Evolutionary conservation across 2,113 vertebrate species (phyloP), one percentile per base, ranked within the genome.

Genomic region (Ictalurus punctatus): DNA sequence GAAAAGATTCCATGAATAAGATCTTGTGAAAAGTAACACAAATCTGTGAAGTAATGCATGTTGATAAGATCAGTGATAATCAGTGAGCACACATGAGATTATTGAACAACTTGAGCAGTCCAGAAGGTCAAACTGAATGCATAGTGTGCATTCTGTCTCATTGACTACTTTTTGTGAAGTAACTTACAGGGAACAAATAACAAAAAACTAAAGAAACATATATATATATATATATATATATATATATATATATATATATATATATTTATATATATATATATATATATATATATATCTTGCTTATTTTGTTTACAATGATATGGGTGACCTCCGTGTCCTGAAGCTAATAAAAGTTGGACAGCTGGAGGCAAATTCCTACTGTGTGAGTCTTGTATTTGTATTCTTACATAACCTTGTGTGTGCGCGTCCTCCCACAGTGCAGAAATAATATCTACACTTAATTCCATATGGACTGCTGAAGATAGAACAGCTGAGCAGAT

Each of bases 401-500:
- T 69, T 79, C 48, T 54, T 74, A 44, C n/a, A 48, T 88, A 74
- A 74, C 80, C 12, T 19, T 44, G 30, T 82, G 80, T 80, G 21
- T 40, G 65, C n/a, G 44, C 4, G 83, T 87, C 84, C 37, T 90
- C 82, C 80, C 67, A 84, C 83, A 23, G 65, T 56, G 65, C 23
- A 80, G 61, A 90, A 89, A 84, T 61, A 63, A 63, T 83, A 61
- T 83, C 65, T 40, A 86, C 80, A 83, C 79, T 65, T 76, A 83
- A 83, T 86, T 76, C 79, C 80, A 87, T 65, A 84, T 37, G 58
- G 80, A 86, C 85, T 16, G 61, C 89, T 78, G 67, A 83, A 83
- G 79, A 89, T 86, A 83, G 85, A 87, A 83, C 69, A 90, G 80
- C 85, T 84, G 85, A 87, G 80, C 44, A 54, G 54, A 54, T 76